Evolutionary conservation across 2,888 invertebrate genomes (phyloP).

Genomic region (Macrosiphum euphorbiae): DNA sequence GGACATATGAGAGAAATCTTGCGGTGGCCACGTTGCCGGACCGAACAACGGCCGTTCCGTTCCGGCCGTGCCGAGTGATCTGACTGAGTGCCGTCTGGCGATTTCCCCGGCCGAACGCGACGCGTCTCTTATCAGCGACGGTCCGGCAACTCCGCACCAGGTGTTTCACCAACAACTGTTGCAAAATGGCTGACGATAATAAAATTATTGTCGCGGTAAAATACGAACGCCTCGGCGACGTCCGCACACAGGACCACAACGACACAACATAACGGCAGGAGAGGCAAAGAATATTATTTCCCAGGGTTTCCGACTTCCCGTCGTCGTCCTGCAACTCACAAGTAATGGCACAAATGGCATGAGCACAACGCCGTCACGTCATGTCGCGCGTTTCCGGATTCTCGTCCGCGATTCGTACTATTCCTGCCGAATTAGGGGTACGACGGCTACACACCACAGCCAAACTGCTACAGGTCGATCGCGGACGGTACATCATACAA

Average conservation of each 20-base stretch:
- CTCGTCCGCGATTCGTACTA: background rate
- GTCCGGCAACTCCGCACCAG: conserved; percentile 49
- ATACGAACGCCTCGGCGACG: conserved; percentile 39
- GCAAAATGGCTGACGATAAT: conserved; percentile 64
- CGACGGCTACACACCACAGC: background rate
- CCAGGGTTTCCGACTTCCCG: background rate
- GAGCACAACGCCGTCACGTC: background rate
- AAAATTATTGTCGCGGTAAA: conserved; percentile 55
- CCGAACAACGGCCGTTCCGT: conserved; percentile 57
- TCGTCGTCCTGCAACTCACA: background rate
- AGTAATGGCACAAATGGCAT: background rate
- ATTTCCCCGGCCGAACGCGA: background rate
- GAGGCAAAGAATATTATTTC: background rate
- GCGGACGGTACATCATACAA: background rate
- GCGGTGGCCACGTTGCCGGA: conserved; percentile 60
- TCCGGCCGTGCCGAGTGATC: background rate
- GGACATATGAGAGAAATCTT: conserved; percentile 65
- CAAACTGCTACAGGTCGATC: background rate
- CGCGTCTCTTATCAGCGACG: conserved; percentile 42
- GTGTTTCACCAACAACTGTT: conserved; percentile 63
- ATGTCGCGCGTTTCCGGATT: background rate
- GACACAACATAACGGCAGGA: too few relatives aligned
- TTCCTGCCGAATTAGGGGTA: background rate
- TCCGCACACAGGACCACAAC: background rate
- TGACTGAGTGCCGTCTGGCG: background rate